Evolutionary conservation across 2,888 invertebrate species (phyloP).

Genomic region (Stenichneumon culpator): DNA sequence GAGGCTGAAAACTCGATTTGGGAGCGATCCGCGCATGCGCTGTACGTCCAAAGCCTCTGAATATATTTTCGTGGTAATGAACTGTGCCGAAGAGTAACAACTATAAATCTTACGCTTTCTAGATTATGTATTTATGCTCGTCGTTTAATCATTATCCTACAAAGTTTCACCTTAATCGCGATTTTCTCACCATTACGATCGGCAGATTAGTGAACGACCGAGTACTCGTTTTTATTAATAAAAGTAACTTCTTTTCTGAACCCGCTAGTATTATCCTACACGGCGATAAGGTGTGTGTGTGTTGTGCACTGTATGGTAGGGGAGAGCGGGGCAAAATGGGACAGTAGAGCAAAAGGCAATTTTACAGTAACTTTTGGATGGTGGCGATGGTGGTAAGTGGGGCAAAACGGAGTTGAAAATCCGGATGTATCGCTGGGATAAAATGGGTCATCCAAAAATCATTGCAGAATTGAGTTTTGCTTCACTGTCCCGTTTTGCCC

Average conservation of each 20-base stretch:
- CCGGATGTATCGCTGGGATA: too few relatives aligned
- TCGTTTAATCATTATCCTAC: neutral
- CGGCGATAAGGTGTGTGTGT: neutral
- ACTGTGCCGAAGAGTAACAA: slow-evolving; percentile 2
- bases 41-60: neutral
- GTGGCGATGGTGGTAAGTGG: too few relatives aligned
- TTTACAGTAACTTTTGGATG: too few relatives aligned
- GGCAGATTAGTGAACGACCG: slow-evolving; percentile 5
- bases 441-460: too few relatives aligned
- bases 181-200: slow-evolving; percentile 45
- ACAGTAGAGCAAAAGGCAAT: too few relatives aligned
- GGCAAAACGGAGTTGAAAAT: too few relatives aligned
- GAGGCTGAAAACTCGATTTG: too few relatives aligned
- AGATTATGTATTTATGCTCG: slow-evolving; percentile 8
- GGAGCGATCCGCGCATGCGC: neutral
- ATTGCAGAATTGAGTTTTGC: too few relatives aligned
- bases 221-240: neutral
- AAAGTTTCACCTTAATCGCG: slow-evolving; percentile 56
- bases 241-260: slow-evolving; percentile 4
- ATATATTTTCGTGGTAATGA: neutral
- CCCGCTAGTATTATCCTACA: slow-evolving; percentile 9
- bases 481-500: too few relatives aligned
- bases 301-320: neutral
- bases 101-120: slow-evolving; percentile 2
- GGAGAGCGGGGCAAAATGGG: too few relatives aligned